Conservation (phyloP, 2,888 invertebrate species). For the Diarsia rubi region DNA sequence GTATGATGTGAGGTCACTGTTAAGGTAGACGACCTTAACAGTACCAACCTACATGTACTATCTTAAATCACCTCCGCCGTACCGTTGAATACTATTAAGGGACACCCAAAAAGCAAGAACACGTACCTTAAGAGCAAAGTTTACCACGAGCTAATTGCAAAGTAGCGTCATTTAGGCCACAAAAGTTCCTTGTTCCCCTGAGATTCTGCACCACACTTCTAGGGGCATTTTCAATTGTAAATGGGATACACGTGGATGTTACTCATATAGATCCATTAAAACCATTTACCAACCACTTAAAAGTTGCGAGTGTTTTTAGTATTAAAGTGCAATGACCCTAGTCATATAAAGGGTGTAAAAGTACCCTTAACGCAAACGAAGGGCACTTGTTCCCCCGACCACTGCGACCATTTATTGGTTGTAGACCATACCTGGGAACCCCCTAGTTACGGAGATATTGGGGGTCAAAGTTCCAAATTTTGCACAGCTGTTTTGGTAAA, state of each 20-base stretch:
- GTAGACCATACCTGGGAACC: no score
- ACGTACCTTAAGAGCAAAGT: conserved; percentile 45
- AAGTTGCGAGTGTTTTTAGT: not conserved
- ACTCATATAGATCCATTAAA: not conserved
- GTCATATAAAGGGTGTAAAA: not conserved
- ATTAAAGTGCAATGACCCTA: not conserved
- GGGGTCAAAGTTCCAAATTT: no score
- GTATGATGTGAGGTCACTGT: not conserved
- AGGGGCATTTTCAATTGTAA: not conserved
- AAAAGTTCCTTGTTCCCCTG: not conserved
- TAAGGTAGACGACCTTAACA: not conserved
- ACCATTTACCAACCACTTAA: no score
- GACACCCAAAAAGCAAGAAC: not conserved
- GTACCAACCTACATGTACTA: not conserved
- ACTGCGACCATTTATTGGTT: no score
- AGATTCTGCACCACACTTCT: conserved; percentile 4
- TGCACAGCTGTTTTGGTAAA: no score
- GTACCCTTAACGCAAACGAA: no score
- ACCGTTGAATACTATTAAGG: conserved; percentile 10
- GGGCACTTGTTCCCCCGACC: no score
- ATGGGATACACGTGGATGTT: not conserved
- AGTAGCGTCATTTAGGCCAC: conserved; percentile 9
- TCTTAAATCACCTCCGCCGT: not conserved
- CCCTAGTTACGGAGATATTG: no score
- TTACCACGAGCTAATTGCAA: conserved; percentile 26